Conservation (phyloP, 2,888 invertebrate genomes). For the Trissolcus brochymenae region DNA sequence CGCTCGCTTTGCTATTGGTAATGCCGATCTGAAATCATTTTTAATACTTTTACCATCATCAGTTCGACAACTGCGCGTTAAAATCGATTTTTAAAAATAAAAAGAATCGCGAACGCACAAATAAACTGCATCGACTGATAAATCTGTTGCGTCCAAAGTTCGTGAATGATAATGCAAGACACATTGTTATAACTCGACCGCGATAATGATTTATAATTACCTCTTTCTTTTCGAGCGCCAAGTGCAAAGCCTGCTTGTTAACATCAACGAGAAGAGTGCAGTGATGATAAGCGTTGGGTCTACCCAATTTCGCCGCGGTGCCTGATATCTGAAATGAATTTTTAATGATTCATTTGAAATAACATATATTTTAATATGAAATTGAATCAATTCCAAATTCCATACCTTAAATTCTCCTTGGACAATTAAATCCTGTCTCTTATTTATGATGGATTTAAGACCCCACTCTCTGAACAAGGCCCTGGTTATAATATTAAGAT, state of each 20-base stretch:
- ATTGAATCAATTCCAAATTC: no score
- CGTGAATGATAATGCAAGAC: conserved; percentile 13
- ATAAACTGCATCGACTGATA: not conserved
- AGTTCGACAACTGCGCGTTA: conserved; percentile 1
- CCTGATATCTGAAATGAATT: conserved; percentile 93
- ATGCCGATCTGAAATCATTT: conserved; percentile 83
- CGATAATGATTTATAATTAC: conserved; percentile 78
- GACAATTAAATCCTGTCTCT: conserved; percentile 91
- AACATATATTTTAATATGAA: no score
- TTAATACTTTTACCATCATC: not conserved
- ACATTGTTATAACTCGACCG: conserved; percentile 15
- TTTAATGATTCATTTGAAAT: no score
- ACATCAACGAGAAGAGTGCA: conserved; percentile 95
- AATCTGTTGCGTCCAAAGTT: conserved; percentile 25
- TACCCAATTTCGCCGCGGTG: conserved; percentile 94
- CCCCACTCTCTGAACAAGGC: conserved; percentile 90
- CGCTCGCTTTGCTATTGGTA: conserved; percentile 83
- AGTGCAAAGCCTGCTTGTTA: conserved; percentile 85
- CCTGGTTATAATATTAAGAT: conserved; percentile 90
- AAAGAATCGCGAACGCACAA: conserved; percentile 7
- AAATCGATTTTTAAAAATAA: conserved; percentile 7
- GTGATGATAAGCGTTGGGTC: conserved; percentile 96
- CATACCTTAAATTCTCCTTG: conserved; percentile 86
- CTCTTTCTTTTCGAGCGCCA: conserved; percentile 85
- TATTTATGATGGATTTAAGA: conserved; percentile 85